Evolutionary conservation across 2,113 vertebrate species (phyloP).

Genomic region (Muntiacus muntjak): DNA sequence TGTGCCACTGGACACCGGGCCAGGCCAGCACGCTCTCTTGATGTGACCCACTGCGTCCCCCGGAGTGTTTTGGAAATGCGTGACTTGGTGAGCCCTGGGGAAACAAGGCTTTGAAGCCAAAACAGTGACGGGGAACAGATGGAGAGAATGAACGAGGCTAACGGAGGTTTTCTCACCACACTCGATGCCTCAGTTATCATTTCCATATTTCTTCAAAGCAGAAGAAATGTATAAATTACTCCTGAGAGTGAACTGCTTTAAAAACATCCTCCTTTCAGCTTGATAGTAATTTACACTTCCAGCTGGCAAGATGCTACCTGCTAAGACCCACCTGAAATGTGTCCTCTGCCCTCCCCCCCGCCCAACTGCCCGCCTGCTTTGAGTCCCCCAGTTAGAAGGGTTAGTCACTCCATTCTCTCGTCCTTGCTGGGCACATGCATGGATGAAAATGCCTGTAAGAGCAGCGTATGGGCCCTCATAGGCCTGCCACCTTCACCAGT

Average conservation of each 20-base stretch:
- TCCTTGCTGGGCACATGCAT: neutral
- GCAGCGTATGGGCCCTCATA: rapidly evolving
- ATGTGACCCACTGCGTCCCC: neutral
- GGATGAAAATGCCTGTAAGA: too few species aligned
- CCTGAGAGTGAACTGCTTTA: conserved; percentile 22
- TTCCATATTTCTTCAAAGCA: conserved; percentile 49
- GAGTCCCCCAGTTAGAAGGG: neutral
- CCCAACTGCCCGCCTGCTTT: neutral
- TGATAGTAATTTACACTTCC: neutral
- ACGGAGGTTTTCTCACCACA: neutral
- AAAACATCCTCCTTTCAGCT: conserved; percentile 53
- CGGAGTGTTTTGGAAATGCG: neutral
- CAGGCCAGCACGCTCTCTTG: neutral
- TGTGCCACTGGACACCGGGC: rapidly evolving
- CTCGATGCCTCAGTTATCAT: conserved; percentile 12
- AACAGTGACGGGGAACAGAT: neutral
- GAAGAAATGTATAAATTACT: conserved; percentile 48
- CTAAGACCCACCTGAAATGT: neutral
- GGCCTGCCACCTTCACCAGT: neutral
- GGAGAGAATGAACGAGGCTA: neutral
- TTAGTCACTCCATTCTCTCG: too few species aligned
- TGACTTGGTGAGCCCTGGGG: neutral
- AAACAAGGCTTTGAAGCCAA: neutral
- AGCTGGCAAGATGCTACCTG: neutral
- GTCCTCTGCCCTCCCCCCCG: neutral